phyloP scores from a whole-genome alignment of 2,888 invertebrate species.

The Ditula angustiorana region DNA sequence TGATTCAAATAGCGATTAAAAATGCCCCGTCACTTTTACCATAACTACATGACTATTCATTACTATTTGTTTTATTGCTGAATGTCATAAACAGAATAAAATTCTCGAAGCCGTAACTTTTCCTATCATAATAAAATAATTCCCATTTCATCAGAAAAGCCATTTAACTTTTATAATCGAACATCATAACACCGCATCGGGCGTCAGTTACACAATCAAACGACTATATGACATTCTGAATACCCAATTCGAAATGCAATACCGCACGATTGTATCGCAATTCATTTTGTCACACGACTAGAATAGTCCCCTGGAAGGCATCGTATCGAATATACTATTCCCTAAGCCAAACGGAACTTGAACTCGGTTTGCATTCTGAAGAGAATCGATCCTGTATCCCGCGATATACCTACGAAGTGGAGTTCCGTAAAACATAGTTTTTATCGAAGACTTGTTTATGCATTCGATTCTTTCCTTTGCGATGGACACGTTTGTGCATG shows the following conservation, averaged over 20 bases:
- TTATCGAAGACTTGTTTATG: slow-evolving; percentile 29
- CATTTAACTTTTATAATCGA: slow-evolving; percentile 16
- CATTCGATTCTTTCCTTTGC: slow-evolving; percentile 25
- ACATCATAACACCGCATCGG: slow-evolving; percentile 8
- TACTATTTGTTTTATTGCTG: background rate
- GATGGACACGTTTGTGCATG: background rate
- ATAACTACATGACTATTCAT: background rate
- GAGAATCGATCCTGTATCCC: slow-evolving; percentile 50
- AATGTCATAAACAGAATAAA: background rate
- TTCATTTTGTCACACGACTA: slow-evolving; percentile 33
- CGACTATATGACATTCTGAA: slow-evolving; percentile 29
- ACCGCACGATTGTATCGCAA: slow-evolving; percentile 33
- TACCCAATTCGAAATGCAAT: slow-evolving; percentile 35
- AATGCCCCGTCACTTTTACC: no score
- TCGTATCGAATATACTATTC: slow-evolving; percentile 53
- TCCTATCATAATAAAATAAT: background rate
- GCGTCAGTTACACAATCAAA: slow-evolving; percentile 24
- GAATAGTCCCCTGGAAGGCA: slow-evolving; percentile 48
- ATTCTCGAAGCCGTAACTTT: background rate
- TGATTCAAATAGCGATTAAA: no score
- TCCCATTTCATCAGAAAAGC: slow-evolving; percentile 1
- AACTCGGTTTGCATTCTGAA: slow-evolving; percentile 60
- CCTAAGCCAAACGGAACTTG: slow-evolving; percentile 53
- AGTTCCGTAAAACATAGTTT: slow-evolving; percentile 37
- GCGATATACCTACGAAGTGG: slow-evolving; percentile 41